Percentiles rank a stretch among this genome's conserved stretches.
Evolutionary conservation across 2,797 vertebrate species (phyloP).

Genomic region (Hoplostethus mediterraneus): DNA sequence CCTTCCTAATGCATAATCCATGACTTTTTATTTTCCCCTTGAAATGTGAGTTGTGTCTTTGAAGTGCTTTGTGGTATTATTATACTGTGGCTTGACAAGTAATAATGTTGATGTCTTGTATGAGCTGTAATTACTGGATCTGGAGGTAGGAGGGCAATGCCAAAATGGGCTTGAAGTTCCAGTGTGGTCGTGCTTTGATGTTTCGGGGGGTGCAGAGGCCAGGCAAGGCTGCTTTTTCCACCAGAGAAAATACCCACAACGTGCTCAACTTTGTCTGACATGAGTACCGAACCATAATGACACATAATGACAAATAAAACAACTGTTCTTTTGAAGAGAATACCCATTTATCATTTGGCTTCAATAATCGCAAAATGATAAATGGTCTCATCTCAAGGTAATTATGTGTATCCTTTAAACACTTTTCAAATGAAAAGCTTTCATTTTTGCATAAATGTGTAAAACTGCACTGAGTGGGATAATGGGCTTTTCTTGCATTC

Average conservation of each 20-base stretch:
- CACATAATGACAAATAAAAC: slow-evolving; percentile 72
- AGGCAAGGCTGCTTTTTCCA: slow-evolving; percentile 57
- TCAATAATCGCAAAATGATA: slow-evolving; percentile 51
- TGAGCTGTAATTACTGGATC: slow-evolving; percentile 85
- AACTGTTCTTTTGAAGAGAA: slow-evolving; percentile 56
- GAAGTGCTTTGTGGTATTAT: slow-evolving; percentile 83
- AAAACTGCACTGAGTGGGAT: slow-evolving; percentile 50
- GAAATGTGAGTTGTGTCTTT: slow-evolving; percentile 81
- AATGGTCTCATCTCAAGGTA: slow-evolving; percentile 55
- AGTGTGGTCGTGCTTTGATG: slow-evolving; percentile 82
- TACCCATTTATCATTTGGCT: slow-evolving; percentile 60
- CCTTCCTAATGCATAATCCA: slow-evolving; percentile 78
- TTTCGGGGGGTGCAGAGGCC: slow-evolving; percentile 33
- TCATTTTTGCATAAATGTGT: slow-evolving; percentile 50
- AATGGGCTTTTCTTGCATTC: slow-evolving; percentile 55
- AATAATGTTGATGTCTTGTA: slow-evolving; percentile 85
- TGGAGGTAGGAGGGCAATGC: slow-evolving; percentile 78
- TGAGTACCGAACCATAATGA: slow-evolving; percentile 66
- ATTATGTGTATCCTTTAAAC: slow-evolving; percentile 63
- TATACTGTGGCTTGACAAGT: slow-evolving; percentile 79
- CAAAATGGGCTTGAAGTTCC: slow-evolving; percentile 79
- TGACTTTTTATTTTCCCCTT: slow-evolving; percentile 79
- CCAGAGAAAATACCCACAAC: slow-evolving; percentile 60
- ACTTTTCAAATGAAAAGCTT: slow-evolving; percentile 52
- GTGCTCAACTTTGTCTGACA: slow-evolving; percentile 60